Conservation (phyloP, 2,888 invertebrate species). For the Emesis furor region DNA sequence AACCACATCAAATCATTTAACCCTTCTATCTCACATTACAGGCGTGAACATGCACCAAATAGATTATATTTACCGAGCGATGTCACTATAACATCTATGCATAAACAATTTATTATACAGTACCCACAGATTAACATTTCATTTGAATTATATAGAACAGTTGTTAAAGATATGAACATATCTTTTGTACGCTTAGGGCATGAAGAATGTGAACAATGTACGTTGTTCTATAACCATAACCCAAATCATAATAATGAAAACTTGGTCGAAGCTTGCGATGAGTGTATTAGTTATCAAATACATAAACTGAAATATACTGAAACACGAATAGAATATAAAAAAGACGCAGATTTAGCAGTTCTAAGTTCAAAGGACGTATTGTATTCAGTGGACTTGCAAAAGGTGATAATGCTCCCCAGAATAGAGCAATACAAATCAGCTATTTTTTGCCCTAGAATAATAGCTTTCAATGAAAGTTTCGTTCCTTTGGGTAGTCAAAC, state of each 20-base stretch:
- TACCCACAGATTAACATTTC: neutral
- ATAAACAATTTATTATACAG: neutral
- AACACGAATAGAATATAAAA: conserved; percentile 3
- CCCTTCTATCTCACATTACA: conserved; percentile 11
- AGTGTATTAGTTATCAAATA: neutral
- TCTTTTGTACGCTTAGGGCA: conserved; percentile 10
- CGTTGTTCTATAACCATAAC: too few species aligned
- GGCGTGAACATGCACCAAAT: conserved; percentile 16
- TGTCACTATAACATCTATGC: neutral
- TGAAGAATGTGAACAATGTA: conserved; percentile 23
- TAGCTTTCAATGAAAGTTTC: conserved; percentile 20
- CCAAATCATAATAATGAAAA: too few species aligned
- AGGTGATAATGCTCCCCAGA: conserved; percentile 19
- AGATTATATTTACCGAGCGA: conserved; percentile 10
- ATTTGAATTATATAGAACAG: neutral
- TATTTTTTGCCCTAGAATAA: neutral
- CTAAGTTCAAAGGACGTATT: too few species aligned
- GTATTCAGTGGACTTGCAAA: conserved; percentile 25
- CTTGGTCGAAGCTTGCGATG: too few species aligned
- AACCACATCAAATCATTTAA: conserved; percentile 19
- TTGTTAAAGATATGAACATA: conserved; percentile 26
- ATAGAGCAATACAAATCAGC: conserved; percentile 6
- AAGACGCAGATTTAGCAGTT: neutral
- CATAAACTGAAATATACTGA: too few species aligned
- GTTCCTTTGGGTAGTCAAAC: neutral